A percentile compares a stretch with the other conserved stretches of the same genome.
Evolutionary conservation across 2,797 vertebrate genomes (phyloP).

Genomic region (Pogonophryne albipinna): DNA sequence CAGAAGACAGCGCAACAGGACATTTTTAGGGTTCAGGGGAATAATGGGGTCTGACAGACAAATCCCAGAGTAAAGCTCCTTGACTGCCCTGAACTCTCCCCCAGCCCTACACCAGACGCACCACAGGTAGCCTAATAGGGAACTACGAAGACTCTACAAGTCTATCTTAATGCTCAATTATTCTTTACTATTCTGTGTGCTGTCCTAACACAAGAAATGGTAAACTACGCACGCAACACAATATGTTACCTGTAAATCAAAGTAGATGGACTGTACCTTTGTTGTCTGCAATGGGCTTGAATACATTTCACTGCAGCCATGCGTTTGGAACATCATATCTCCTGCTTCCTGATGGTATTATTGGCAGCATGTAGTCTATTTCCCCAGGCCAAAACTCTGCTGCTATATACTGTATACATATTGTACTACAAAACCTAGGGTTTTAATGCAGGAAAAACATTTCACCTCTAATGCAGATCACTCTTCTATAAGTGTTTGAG

Average conservation of each 20-base stretch:
- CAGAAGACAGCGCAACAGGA: conserved; percentile 64
- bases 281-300: not conserved
- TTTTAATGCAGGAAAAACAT: conserved; percentile 1
- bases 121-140: conserved; percentile 24
- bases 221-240: not conserved
- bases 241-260: not conserved
- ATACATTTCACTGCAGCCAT: not conserved
- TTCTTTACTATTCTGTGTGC: not conserved
- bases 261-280: not conserved
- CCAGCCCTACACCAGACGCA: conserved; percentile 32
- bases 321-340: conserved; percentile 3
- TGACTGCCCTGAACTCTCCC: conserved; percentile 56
- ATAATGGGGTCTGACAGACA: conserved; percentile 80
- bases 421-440: not conserved
- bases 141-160: conserved; percentile 42
- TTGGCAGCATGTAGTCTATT: not conserved
- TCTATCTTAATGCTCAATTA: conserved; percentile 40
- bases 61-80: conserved; percentile 75
- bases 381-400: not conserved
- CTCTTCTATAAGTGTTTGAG: conserved; percentile 11
- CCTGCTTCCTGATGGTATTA: not conserved
- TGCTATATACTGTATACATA: not conserved
- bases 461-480: not conserved
- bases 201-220: not conserved
- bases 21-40: conserved; percentile 65